These are phyloP conservation scores for Triplophysa bombifrons DNA, from an alignment of 2,797 vertebrate genomes.

Conservation along the genomic window DNA sequence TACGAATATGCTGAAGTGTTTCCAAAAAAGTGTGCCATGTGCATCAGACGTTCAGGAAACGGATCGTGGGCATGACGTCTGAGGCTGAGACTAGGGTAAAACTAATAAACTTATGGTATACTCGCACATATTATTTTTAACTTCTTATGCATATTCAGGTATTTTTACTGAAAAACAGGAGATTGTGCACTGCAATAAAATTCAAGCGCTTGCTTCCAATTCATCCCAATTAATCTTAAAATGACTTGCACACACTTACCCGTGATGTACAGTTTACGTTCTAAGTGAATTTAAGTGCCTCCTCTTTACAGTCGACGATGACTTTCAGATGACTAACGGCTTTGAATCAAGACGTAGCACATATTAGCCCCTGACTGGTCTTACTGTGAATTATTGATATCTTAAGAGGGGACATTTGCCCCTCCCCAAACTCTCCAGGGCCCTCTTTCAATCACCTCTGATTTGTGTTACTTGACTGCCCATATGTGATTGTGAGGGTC, in stretches of 20 bases:
- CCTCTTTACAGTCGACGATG: conserved; percentile 43
- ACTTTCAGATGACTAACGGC: conserved; percentile 55
- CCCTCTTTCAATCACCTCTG: conserved; percentile 74
- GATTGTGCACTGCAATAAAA: not conserved
- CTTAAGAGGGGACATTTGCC: conserved; percentile 76
- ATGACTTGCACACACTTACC: conserved; percentile 50
- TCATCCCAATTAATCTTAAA: conserved; percentile 49
- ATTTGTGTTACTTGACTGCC: conserved; percentile 81
- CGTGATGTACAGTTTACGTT: conserved; percentile 48
- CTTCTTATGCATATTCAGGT: not conserved
- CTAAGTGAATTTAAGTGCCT: conserved; percentile 45
- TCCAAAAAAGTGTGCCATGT: too few relatives aligned
- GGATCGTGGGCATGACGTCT: too few relatives aligned
- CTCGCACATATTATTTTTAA: not conserved
- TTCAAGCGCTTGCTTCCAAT: conserved; percentile 4
- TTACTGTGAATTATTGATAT: conserved; percentile 79
- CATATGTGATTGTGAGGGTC: conserved; percentile 60
- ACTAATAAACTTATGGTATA: not conserved
- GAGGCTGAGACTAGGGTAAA: too few relatives aligned
- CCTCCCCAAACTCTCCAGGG: conserved; percentile 70
- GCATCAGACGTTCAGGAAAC: too few relatives aligned
- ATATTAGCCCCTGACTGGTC: conserved; percentile 56
- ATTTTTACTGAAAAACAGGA: not conserved
- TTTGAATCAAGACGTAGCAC: conserved; percentile 50
- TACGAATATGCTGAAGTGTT: too few relatives aligned